Percentiles rank a stretch among this genome's conserved stretches.
These are phyloP conservation scores for Dynastes maya DNA, from an alignment of 2,888 invertebrate species.

Conservation along the genomic window DNA sequence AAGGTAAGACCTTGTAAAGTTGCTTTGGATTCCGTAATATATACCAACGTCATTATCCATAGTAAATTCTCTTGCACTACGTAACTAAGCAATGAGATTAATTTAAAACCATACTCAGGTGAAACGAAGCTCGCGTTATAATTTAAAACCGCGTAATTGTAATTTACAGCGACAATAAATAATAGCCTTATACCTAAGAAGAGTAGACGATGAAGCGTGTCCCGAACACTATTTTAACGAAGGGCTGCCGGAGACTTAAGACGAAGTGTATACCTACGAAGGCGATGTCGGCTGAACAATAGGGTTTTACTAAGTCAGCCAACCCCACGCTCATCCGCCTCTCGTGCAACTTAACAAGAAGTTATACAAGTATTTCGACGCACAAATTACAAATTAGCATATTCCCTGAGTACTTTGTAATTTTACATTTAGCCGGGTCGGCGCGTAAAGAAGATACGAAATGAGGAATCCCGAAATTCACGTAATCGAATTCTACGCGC, in stretches of 20 bases:
- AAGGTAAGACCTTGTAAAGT: constrained; percentile 1
- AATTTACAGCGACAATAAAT: constrained; percentile 44
- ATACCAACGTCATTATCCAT: background rate
- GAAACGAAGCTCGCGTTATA: constrained; percentile 1
- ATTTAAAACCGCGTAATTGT: constrained; percentile 43
- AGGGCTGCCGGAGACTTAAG: constrained; percentile 20
- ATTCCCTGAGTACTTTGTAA: constrained; percentile 49
- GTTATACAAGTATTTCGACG: constrained; percentile 53
- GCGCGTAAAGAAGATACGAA: constrained; percentile 42
- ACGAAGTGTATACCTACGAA: background rate
- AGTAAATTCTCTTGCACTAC: background rate
- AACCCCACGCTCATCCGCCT: constrained; percentile 13
- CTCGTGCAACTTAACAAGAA: constrained; percentile 53
- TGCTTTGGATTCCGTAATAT: background rate
- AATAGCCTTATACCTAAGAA: constrained; percentile 36
- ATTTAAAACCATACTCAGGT: constrained; percentile 29
- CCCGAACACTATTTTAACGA: constrained; percentile 35
- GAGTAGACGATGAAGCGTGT: constrained; percentile 36
- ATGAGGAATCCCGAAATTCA: constrained; percentile 42
- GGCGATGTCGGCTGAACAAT: constrained; percentile 30
- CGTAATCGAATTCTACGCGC: constrained; percentile 47
- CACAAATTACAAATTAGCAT: constrained; percentile 55
- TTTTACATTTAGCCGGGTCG: constrained; percentile 45
- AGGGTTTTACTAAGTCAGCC: constrained; percentile 32
- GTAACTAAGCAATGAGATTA: constrained; percentile 8